phyloP scores from a whole-genome alignment of 2,797 vertebrate species.

The Mionectes olivaceus region DNA sequence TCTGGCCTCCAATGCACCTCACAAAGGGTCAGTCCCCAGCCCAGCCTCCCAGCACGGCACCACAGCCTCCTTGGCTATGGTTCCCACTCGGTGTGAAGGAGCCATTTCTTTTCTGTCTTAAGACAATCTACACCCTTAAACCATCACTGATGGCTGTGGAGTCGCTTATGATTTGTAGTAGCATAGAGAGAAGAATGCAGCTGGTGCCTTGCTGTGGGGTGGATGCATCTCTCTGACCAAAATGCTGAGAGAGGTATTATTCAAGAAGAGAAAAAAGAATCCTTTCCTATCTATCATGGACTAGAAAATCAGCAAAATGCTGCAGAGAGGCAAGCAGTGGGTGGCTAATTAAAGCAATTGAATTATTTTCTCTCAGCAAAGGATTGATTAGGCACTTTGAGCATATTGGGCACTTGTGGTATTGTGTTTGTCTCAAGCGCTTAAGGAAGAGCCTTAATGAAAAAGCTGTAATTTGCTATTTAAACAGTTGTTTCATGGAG shows the following conservation, averaged over 20 bases:
- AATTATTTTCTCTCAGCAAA: constrained; percentile 74
- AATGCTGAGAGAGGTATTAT: constrained; percentile 1
- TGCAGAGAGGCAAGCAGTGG: constrained; percentile 56
- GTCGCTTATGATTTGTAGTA: background rate
- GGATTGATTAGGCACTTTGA: constrained; percentile 64
- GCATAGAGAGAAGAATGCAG: background rate
- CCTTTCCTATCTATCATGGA: constrained; percentile 1
- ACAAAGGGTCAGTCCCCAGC: background rate
- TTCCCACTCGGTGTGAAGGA: background rate
- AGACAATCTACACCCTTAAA: background rate
- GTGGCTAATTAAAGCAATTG: constrained; percentile 75
- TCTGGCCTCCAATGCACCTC: fast-evolving
- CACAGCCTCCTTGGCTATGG: background rate
- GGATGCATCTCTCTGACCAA: background rate
- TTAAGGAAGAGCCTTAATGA: constrained; percentile 58
- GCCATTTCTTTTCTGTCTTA: background rate
- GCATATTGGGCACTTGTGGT: constrained; percentile 52
- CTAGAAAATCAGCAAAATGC: constrained; percentile 36
- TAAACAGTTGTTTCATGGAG: constrained; percentile 38
- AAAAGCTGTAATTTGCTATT: constrained; percentile 65
- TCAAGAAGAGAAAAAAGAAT: background rate
- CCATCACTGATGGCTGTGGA: background rate
- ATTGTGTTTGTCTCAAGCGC: constrained; percentile 55
- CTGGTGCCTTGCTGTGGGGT: background rate
- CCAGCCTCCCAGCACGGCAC: fast-evolving